A percentile compares a stretch with the other conserved stretches of the same genome.
Evolutionary conservation across 2,888 invertebrate species (phyloP).

Genomic region (Protodeltote pygarga): DNA sequence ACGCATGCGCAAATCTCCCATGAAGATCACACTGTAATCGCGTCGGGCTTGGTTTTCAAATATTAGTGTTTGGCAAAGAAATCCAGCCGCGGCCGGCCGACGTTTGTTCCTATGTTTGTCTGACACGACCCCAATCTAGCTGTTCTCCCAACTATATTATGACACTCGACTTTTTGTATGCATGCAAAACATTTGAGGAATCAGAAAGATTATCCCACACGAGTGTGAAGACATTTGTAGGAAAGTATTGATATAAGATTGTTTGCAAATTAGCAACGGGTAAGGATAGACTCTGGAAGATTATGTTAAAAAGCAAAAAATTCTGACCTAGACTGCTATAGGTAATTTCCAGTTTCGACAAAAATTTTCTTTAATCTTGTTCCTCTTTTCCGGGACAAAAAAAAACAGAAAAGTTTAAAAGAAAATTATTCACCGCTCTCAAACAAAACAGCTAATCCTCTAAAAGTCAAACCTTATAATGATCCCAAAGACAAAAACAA

Average conservation of each 20-base stretch:
- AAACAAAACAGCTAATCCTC: constrained; percentile 33
- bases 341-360: too few relatives aligned
- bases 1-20: constrained; percentile 48
- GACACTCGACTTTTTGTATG: constrained; percentile 39
- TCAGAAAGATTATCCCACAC: constrained; percentile 4
- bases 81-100: constrained; percentile 64
- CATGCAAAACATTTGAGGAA: constrained; percentile 26
- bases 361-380: not conserved
- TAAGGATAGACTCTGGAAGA: too few relatives aligned
- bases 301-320: too few relatives aligned
- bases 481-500: constrained; percentile 49
- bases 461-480: constrained; percentile 37
- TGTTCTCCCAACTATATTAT: constrained; percentile 48
- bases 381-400: not conserved
- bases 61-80: constrained; percentile 86
- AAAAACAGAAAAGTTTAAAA: constrained; percentile 4
- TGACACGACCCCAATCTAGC: constrained; percentile 62
- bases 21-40: constrained; percentile 71
- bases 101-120: constrained; percentile 56
- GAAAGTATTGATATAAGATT: too few relatives aligned
- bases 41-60: constrained; percentile 75
- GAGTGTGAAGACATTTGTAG: not conserved
- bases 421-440: constrained; percentile 18
- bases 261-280: too few relatives aligned
- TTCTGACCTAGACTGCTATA: too few relatives aligned